Conservation (phyloP, 2,113 vertebrate genomes). For the Romanogobio albipinnatus region DNA sequence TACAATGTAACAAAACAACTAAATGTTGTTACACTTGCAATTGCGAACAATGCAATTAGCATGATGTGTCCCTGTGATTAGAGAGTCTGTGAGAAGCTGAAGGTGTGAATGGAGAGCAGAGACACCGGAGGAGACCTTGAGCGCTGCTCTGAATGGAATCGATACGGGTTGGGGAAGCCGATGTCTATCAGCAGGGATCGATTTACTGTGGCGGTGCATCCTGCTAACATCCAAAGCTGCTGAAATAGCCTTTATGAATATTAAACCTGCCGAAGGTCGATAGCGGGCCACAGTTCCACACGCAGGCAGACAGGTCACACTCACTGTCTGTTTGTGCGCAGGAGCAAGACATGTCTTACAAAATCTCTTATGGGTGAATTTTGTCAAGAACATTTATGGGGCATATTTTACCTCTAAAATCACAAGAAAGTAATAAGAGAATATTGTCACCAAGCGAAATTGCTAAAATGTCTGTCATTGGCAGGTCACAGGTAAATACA, state of each 20-base stretch:
- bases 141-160: constrained; percentile 70
- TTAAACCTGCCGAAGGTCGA: constrained; percentile 75
- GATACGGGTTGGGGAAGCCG: constrained; percentile 67
- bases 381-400: not conserved
- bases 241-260: constrained; percentile 83
- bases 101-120: constrained; percentile 39
- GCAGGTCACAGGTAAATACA: not conserved
- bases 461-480: not conserved
- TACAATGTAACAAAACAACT: not conserved
- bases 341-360: not conserved
- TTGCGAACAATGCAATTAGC: too few relatives aligned
- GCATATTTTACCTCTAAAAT: not conserved
- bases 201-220: constrained; percentile 69
- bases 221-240: constrained; percentile 65
- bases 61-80: not conserved
- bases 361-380: not conserved
- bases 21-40: not conserved
- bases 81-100: not conserved
- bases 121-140: constrained; percentile 73
- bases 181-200: constrained; percentile 79
- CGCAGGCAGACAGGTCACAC: constrained; percentile 59
- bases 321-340: constrained; percentile 39
- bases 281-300: constrained; percentile 60
- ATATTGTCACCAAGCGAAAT: not conserved
- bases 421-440: not conserved